phyloP scores from a whole-genome alignment of 2,113 vertebrate species.

The Gasterosteus aculeatus region DNA sequence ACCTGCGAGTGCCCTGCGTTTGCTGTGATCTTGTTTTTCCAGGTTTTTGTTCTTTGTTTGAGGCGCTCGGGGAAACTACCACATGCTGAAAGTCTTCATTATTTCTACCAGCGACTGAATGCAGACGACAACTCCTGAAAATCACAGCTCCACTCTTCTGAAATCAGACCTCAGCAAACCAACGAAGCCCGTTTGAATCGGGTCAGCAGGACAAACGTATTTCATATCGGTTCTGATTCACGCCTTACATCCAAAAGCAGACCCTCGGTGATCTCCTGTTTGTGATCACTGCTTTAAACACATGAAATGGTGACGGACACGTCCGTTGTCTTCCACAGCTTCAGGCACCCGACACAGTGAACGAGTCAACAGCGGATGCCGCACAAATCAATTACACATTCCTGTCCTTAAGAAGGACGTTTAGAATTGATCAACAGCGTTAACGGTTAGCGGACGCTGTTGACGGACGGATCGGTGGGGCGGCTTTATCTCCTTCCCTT shows the following conservation, averaged over 20 bases:
- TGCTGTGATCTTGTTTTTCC: slow-evolving; percentile 26
- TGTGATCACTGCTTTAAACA: neutral
- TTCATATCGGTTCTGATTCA: neutral
- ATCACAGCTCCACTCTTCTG: neutral
- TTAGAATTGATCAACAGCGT: neutral
- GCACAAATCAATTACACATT: neutral
- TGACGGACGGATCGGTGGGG: neutral
- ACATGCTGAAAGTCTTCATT: neutral
- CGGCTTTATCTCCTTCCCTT: neutral
- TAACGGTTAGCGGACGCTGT: neutral
- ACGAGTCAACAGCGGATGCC: neutral
- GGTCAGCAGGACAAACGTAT: neutral
- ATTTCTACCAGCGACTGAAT: neutral
- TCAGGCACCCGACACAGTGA: too few species aligned
- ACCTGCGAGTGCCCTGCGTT: slow-evolving; percentile 43
- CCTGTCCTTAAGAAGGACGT: neutral
- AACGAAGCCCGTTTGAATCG: neutral
- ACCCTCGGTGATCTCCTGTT: neutral
- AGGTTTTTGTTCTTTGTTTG: neutral
- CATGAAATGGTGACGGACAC: neutral
- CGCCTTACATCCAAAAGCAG: neutral
- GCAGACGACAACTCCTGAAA: neutral
- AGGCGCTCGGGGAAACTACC: neutral
- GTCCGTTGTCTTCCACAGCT: too few species aligned
- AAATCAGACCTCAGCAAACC: neutral